A percentile compares a stretch with the other conserved stretches of the same genome.
phyloP scores from a whole-genome alignment of 2,888 invertebrate species.

The Lacanobia wlatinum region DNA sequence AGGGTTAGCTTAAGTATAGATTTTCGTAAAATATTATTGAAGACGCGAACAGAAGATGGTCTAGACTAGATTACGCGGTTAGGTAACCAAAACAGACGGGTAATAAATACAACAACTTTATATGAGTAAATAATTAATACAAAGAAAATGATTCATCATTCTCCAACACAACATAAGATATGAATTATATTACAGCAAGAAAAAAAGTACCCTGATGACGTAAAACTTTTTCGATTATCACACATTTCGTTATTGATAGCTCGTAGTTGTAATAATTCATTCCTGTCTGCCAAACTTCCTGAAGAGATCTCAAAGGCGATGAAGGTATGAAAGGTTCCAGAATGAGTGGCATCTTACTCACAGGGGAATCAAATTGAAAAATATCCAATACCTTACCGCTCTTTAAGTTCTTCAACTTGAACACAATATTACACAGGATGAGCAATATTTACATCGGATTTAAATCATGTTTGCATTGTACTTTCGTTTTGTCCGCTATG shows the following conservation, averaged over 20 bases:
- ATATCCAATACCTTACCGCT: conserved; percentile 69
- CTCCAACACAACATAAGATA: conserved; percentile 39
- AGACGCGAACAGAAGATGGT: conserved; percentile 7
- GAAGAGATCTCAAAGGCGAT: conserved; percentile 78
- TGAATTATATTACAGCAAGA: conserved; percentile 62
- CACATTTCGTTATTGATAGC: conserved; percentile 84
- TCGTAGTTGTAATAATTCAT: conserved; percentile 84
- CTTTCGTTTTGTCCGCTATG: conserved; percentile 85
- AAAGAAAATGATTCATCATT: conserved; percentile 31
- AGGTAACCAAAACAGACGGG: conserved; percentile 13
- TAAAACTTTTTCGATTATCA: conserved; percentile 85
- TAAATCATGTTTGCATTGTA: conserved; percentile 78
- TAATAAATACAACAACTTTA: conserved; percentile 32
- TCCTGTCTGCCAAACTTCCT: conserved; percentile 80
- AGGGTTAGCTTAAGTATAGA: conserved; percentile 5
- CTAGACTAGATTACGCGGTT: conserved; percentile 31
- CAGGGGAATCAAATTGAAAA: conserved; percentile 75
- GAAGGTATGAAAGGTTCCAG: conserved; percentile 77
- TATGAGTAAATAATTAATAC: conserved; percentile 33
- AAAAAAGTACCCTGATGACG: conserved; percentile 72
- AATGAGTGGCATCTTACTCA: conserved; percentile 79
- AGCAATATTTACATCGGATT: conserved; percentile 63
- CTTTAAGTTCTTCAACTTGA: conserved; percentile 64
- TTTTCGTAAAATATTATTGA: conserved; percentile 20
- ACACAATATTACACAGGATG: conserved; percentile 57